Evolutionary conservation across 64 coral and sea anemone genomes (phyloP).

Genomic region (Stichodactyla mertensii): DNA sequence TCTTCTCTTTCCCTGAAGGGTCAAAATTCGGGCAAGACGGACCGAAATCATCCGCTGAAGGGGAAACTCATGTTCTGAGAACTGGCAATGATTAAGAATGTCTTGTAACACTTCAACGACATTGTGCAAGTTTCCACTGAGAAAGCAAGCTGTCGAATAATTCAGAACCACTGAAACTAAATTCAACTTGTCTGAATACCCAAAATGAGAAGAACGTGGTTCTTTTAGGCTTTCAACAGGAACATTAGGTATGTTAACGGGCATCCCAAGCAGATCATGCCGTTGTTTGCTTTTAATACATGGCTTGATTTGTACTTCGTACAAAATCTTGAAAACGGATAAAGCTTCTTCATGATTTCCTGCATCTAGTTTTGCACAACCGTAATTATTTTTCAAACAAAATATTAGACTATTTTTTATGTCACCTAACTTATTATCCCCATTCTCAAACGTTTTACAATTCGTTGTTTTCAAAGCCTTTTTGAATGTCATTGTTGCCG

Average conservation of each 20-base stretch:
- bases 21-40: neutral
- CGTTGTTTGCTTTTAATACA: neutral
- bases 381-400: neutral
- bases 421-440: neutral
- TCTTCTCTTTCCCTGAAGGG: neutral
- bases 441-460: neutral
- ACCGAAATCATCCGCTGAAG: neutral
- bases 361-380: neutral
- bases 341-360: neutral
- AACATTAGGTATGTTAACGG: neutral
- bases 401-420: neutral
- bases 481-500: neutral
- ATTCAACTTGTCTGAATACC: neutral
- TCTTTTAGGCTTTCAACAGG: neutral
- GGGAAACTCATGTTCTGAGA: neutral
- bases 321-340: neutral
- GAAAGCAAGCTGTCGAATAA: neutral
- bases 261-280: too few relatives aligned
- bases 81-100: neutral
- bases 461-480: neutral
- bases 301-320: neutral
- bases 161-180: neutral
- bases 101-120: neutral
- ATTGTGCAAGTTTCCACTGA: neutral
- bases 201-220: neutral